A percentile compares a stretch with the other conserved stretches of the same genome.
Evolutionary conservation across 2,113 vertebrate species (phyloP).

Genomic region (Centropristis striata): DNA sequence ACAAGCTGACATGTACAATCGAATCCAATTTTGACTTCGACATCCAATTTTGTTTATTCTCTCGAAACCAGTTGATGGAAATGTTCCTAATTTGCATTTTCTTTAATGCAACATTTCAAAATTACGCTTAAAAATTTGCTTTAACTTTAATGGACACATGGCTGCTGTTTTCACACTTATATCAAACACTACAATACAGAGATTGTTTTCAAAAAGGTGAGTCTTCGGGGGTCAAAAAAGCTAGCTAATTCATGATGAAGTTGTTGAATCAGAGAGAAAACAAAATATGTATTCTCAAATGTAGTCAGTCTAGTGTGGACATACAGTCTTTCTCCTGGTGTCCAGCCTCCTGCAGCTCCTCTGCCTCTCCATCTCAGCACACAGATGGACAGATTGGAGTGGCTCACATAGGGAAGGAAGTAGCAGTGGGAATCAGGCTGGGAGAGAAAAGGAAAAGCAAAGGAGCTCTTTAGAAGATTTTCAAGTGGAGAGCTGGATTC

Average conservation of each 20-base stretch:
- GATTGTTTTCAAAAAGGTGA: background rate
- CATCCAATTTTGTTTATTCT: too few relatives aligned
- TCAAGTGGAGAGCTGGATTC: slow-evolving; percentile 35
- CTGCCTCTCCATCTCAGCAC: background rate
- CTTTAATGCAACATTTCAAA: too few relatives aligned
- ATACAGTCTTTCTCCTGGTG: background rate
- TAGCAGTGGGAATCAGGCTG: background rate
- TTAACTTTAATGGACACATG: too few relatives aligned
- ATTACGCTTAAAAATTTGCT: too few relatives aligned
- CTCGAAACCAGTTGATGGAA: too few relatives aligned
- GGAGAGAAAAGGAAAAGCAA: slow-evolving; percentile 27
- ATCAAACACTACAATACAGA: background rate
- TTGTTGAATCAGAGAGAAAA: background rate
- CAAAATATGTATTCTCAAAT: background rate
- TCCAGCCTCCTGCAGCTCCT: slow-evolving; percentile 14
- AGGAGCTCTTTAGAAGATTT: slow-evolving; percentile 41
- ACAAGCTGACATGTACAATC: too few relatives aligned
- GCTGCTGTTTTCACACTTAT: background rate
- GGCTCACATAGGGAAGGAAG: slow-evolving; percentile 1
- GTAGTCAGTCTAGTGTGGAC: background rate
- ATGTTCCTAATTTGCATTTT: too few relatives aligned
- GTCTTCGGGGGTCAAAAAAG: background rate
- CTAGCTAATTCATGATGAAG: background rate
- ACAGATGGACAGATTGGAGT: slow-evolving; percentile 31
- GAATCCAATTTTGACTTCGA: too few relatives aligned